Conservation (phyloP, 2,797 vertebrate species). For the Coranthus polyacanthus region DNA sequence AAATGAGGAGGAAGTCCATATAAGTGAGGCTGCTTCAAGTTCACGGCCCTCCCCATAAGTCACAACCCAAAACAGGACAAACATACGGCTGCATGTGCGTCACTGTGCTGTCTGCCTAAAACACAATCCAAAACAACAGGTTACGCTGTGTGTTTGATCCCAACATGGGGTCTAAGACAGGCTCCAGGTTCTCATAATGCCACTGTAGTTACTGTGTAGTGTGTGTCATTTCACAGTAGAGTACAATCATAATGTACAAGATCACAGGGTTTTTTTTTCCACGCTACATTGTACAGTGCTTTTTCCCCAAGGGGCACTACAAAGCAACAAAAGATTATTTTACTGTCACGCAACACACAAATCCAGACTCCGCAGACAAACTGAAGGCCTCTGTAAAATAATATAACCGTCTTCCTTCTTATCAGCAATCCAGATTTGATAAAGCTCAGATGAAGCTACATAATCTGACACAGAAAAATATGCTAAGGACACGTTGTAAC, state of each 20-base stretch:
- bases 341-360: slow-evolving; percentile 18
- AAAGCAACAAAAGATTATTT: slow-evolving; percentile 5
- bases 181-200: neutral
- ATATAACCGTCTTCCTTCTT: neutral
- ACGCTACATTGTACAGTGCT: neutral
- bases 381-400: slow-evolving; percentile 14
- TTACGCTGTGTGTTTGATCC: slow-evolving; percentile 34
- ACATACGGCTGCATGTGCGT: slow-evolving; percentile 9
- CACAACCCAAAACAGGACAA: slow-evolving; percentile 37
- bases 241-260: slow-evolving; percentile 2
- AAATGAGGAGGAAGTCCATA: slow-evolving; percentile 63
- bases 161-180: slow-evolving; percentile 29
- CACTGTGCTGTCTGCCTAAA: neutral
- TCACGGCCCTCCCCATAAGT: slow-evolving; percentile 29
- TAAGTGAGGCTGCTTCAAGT: slow-evolving; percentile 31
- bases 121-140: slow-evolving; percentile 33
- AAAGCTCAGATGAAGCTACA: neutral
- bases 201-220: slow-evolving; percentile 1
- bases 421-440: slow-evolving; percentile 4
- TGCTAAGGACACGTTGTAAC: slow-evolving; percentile 12
- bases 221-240: slow-evolving; percentile 1
- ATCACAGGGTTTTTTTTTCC: slow-evolving; percentile 12
- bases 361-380: neutral
- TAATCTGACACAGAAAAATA: slow-evolving; percentile 13
- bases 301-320: neutral